These are phyloP conservation scores for Anguilla japonica DNA, from an alignment of 2,113 vertebrate genomes.

Conservation along the genomic window DNA sequence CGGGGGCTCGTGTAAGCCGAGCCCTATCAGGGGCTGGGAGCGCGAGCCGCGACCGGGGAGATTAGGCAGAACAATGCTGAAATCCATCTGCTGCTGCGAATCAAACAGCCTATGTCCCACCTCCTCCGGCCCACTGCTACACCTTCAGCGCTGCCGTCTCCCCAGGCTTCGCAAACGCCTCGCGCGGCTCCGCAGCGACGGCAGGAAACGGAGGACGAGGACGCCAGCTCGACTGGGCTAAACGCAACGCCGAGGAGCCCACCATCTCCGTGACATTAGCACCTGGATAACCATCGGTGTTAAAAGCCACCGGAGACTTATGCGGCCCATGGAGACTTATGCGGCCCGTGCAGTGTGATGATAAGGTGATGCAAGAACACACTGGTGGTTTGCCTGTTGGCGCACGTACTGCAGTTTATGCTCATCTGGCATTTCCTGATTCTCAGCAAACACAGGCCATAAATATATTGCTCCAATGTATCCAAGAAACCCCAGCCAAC, in stretches of 20 bases:
- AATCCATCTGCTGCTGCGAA: conserved; percentile 5
- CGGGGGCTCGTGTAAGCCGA: conserved; percentile 14
- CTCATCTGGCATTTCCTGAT: background rate
- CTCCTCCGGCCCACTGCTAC: background rate
- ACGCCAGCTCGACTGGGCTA: background rate
- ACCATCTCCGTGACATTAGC: background rate
- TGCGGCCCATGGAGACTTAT: background rate
- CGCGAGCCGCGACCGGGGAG: background rate
- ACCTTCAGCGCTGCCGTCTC: background rate
- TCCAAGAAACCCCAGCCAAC: background rate
- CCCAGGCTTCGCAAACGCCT: background rate
- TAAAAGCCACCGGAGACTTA: background rate
- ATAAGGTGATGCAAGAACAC: background rate
- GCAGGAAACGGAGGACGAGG: background rate
- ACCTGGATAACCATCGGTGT: background rate
- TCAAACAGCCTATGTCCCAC: background rate
- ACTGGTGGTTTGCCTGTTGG: background rate
- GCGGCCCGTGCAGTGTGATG: background rate
- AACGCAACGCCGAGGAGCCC: background rate
- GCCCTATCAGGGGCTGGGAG: background rate
- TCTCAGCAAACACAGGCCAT: background rate
- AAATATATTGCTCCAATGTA: background rate
- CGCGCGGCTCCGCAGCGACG: too few relatives aligned
- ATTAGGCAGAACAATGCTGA: conserved; percentile 1
- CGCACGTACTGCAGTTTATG: background rate